A percentile compares a stretch with the other conserved stretches of the same genome.
Conservation (phyloP, 2,797 vertebrate species). For the Pelobates cultripes region DNA sequence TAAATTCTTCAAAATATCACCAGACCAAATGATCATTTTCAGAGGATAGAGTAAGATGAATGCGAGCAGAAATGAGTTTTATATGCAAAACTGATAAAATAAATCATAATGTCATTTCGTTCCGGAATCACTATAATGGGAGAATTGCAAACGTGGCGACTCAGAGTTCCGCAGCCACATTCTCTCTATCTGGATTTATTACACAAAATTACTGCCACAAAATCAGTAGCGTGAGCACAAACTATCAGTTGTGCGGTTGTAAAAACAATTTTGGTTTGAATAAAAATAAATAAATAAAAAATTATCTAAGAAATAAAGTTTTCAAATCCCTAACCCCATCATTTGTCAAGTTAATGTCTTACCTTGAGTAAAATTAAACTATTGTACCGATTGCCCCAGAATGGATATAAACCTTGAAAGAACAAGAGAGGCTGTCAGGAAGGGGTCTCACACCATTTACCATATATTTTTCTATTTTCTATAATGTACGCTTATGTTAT, state of each 20-base stretch:
- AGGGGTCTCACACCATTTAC: conserved; percentile 28
- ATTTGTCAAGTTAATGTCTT: conserved; percentile 45
- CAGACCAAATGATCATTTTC: conserved; percentile 70
- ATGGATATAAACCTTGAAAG: conserved; percentile 19
- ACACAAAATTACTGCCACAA: conserved; percentile 10
- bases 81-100: conserved; percentile 83
- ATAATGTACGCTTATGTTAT: conserved; percentile 2
- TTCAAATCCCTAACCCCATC: conserved; percentile 4
- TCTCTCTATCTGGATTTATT: conserved; percentile 42
- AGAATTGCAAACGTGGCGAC: conserved; percentile 39
- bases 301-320: conserved; percentile 27
- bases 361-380: conserved; percentile 37
- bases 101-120: conserved; percentile 76
- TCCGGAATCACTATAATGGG: conserved; percentile 56
- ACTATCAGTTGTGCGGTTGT: conserved; percentile 34
- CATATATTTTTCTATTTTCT: conserved; percentile 26
- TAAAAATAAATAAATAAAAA: conserved; percentile 8
- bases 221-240: conserved; percentile 25
- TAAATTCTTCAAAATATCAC: conserved; percentile 82
- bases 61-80: conserved; percentile 76
- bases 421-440: conserved; percentile 9
- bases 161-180: conserved; percentile 33
- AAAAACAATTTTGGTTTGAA: conserved; percentile 53
- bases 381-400: conserved; percentile 23
- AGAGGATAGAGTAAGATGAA: conserved; percentile 73